Conservation (phyloP, 2,888 invertebrate species). For the Hirtodrosophila histrioides region DNA sequence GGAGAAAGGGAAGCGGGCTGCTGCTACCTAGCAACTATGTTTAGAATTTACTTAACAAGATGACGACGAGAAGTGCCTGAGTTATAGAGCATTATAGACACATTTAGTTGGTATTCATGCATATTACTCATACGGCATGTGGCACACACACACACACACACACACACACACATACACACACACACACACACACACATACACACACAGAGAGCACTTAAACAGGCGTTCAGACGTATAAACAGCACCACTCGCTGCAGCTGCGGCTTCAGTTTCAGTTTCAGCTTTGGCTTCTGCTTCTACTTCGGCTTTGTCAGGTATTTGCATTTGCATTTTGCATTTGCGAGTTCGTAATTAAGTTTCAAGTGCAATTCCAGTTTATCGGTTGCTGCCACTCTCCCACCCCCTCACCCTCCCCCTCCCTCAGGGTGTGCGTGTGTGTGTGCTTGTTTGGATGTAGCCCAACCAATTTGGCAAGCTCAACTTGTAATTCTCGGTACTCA, state of each 20-base stretch:
- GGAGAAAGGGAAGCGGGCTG: neutral
- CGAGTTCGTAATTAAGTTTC: slow-evolving; percentile 74
- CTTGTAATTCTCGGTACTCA: slow-evolving; percentile 46
- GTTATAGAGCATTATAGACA: slow-evolving; percentile 53
- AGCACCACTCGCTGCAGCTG: slow-evolving; percentile 27
- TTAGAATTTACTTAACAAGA: slow-evolving; percentile 58
- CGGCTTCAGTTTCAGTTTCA: slow-evolving; percentile 15
- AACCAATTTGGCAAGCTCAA: slow-evolving; percentile 56
- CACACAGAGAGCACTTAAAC: slow-evolving; percentile 39
- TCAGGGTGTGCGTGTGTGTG: neutral
- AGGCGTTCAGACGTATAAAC: slow-evolving; percentile 59
- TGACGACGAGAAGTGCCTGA: slow-evolving; percentile 40
- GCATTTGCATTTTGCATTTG: slow-evolving; percentile 66
- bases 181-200: neutral
- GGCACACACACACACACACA: slow-evolving; percentile 4
- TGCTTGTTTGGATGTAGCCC: slow-evolving; percentile 17
- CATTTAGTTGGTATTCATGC: slow-evolving; percentile 61
- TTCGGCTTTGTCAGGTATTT: slow-evolving; percentile 62
- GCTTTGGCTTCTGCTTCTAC: slow-evolving; percentile 15
- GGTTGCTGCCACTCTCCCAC: slow-evolving; percentile 43
- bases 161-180: neutral
- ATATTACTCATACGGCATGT: slow-evolving; percentile 69
- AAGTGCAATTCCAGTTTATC: slow-evolving; percentile 71
- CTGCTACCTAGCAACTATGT: slow-evolving; percentile 46
- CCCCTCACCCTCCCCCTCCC: neutral